phyloP scores from a whole-genome alignment of 2,797 vertebrate species.

The Hyperoplus immaculatus region DNA sequence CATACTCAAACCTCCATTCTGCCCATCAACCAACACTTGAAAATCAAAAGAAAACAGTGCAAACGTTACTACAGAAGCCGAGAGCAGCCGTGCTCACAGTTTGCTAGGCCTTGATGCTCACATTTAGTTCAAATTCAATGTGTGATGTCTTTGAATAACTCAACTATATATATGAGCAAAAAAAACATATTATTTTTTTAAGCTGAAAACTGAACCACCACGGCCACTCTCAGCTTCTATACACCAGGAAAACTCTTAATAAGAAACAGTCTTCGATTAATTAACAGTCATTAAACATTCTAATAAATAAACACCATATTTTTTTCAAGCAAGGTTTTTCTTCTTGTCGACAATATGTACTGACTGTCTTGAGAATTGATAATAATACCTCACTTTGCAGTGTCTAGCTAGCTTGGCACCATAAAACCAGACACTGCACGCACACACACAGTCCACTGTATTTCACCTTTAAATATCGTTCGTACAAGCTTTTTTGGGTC shows the following conservation, averaged over 20 bases:
- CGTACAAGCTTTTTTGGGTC: not conserved
- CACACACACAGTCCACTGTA: not conserved
- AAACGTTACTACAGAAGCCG: constrained; percentile 58
- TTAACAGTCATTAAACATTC: constrained; percentile 71
- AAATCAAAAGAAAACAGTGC: constrained; percentile 64
- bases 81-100: constrained; percentile 1
- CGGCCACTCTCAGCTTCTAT: constrained; percentile 32
- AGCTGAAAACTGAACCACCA: not conserved
- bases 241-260: constrained; percentile 10
- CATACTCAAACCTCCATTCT: constrained; percentile 25
- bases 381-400: not conserved
- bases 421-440: not conserved
- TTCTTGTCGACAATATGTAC: not conserved
- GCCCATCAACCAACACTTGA: constrained; percentile 40
- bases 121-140: not conserved
- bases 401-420: constrained; percentile 16
- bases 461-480: not conserved
- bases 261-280: constrained; percentile 61
- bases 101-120: constrained; percentile 1
- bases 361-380: no score
- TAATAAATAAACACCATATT: constrained; percentile 44
- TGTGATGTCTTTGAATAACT: not conserved
- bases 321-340: constrained; percentile 28
- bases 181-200: not conserved
- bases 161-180: not conserved